Base-by-base conservation (phyloP, 2,797 vertebrate genomes). In the Coreius guichenoti region DNA sequence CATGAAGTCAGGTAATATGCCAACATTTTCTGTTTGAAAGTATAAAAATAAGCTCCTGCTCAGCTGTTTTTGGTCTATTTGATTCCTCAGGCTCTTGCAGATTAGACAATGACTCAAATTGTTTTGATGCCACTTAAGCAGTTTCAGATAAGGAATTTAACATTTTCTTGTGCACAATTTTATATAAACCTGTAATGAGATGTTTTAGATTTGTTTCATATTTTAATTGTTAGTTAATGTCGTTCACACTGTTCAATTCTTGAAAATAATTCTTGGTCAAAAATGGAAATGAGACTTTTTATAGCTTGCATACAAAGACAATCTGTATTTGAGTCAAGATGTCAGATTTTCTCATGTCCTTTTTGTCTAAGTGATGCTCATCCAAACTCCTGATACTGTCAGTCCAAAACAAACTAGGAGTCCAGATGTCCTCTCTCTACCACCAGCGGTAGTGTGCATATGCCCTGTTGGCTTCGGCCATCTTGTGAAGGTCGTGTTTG, bases 381-480 rank as follows among this genome's bases (percentile, higher is more conserved):
- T 14, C 70, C 49, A 31, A 56, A 67, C 47, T 11, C 78, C 13
- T 39, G 54, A 47, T 21, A 9, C n/a, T 1, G 5, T 19, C 19
- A 36, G 39, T 31, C 56, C 51, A 39, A 36, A 81, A 26, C 14
- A 5, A 14, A 23, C 19, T 33, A 26, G 2, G 2, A 9, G 73
- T 77, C 54, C 31, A 14, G 5, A 45, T 21, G 9, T 56, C 33
- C 8, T 16, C 68, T 97, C 31, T 23, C 74, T 97, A 99, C 96
- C 96, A 97, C 98, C 98, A 99, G 90, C 98, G 97, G 92, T 95
- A 99, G 91, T 99, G 98, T 47, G 98, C 98, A 0, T 96, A 98
- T 0, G 98, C 98, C 4, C 98, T 90, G 94, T 99, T 99, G 86
- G 97, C 92, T 92, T 99, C 98, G 0, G 98, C 98, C 97, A 97